These are phyloP conservation scores for Acholoe squamosa DNA, from an alignment of 2,888 invertebrate species.

Conservation along the genomic window DNA sequence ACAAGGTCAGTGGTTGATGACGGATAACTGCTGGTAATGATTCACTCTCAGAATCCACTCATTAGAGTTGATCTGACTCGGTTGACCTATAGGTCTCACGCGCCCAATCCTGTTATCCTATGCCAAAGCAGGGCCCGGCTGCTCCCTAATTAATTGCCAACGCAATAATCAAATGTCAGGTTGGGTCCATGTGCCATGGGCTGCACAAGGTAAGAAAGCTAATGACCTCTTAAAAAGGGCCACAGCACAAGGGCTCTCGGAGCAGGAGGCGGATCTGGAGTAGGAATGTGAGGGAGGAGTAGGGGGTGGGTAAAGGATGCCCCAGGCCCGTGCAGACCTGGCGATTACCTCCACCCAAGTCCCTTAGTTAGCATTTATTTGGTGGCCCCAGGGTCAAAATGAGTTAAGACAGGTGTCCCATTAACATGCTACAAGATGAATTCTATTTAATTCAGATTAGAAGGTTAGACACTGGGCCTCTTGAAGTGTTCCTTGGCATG, in stretches of 20 bases:
- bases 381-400: not conserved
- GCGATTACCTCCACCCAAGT: no score
- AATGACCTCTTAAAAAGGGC: conserved; percentile 41
- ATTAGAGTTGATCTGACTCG: not conserved
- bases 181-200: not conserved
- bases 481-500: no score
- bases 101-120: not conserved
- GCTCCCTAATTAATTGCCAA: not conserved
- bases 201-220: not conserved
- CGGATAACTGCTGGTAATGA: no score
- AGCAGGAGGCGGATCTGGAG: not conserved
- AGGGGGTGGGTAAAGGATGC: not conserved
- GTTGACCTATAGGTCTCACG: conserved; percentile 12
- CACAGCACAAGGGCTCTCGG: not conserved
- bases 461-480: not conserved
- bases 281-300: not conserved
- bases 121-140: not conserved
- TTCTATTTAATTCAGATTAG: conserved; percentile 18
- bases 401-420: not conserved
- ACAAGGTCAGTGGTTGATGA: no score
- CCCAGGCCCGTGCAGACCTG: not conserved
- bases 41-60: conserved; percentile 6
- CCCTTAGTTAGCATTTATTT: not conserved
- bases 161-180: conserved; percentile 37
- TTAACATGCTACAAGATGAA: not conserved